phyloP scores from a whole-genome alignment of 2,888 invertebrate genomes.

The Osmoderma eremita region DNA sequence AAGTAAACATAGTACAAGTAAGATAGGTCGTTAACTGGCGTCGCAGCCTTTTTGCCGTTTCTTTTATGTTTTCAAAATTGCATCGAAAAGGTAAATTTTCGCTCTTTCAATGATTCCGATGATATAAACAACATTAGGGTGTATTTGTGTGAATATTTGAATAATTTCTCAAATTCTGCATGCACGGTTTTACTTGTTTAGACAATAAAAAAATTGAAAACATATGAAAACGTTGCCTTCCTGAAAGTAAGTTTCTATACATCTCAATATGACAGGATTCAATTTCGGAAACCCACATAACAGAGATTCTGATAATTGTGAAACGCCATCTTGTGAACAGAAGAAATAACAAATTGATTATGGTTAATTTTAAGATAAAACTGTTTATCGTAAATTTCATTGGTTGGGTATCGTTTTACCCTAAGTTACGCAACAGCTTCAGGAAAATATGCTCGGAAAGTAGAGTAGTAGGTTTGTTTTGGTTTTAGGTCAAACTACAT shows the following conservation, averaged over 20 bases:
- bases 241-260: background rate
- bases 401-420: no score
- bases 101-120: no score
- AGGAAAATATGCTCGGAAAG: background rate
- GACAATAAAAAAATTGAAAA: constrained; percentile 3
- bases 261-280: no score
- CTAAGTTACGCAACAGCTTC: background rate
- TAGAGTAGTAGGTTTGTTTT: constrained; percentile 7
- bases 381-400: no score
- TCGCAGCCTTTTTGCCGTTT: background rate
- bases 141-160: constrained; percentile 1
- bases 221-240: constrained; percentile 2
- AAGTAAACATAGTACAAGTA: background rate
- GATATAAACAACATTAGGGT: background rate
- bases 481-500: background rate
- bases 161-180: no score
- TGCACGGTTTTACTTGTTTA: background rate
- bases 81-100: no score
- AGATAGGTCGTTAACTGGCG: constrained; percentile 18
- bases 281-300: no score
- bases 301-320: no score
- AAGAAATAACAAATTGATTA: no score
- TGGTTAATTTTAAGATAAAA: no score
- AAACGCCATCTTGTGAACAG: no score
- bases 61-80: no score